phyloP scores from a whole-genome alignment of 2,888 invertebrate genomes.

The Labia minor region DNA sequence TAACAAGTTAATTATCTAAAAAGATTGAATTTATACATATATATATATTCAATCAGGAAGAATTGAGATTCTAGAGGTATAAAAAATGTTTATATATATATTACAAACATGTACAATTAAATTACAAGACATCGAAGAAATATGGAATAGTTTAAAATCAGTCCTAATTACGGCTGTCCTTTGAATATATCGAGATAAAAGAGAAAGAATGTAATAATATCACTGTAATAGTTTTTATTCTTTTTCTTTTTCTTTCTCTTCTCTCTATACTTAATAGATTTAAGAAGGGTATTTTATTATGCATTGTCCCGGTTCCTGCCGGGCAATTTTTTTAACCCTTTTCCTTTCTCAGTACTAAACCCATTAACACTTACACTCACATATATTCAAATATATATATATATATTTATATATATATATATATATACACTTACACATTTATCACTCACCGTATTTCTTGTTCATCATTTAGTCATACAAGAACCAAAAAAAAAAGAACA shows the following conservation, averaged over 20 bases:
- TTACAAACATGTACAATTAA: slow-evolving; percentile 2
- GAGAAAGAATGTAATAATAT: no score
- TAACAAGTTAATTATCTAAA: slow-evolving; percentile 5
- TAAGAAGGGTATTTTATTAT: not conserved
- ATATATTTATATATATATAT: no score
- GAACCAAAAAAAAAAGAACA: no score
- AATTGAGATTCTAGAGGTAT: slow-evolving; percentile 1
- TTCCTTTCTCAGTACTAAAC: not conserved
- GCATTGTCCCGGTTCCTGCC: not conserved
- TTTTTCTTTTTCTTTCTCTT: no score
- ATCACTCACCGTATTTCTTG: no score
- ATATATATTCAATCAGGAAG: not conserved
- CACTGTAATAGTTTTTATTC: no score
- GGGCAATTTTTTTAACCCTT: not conserved
- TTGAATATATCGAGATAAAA: no score
- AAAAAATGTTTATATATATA: not conserved
- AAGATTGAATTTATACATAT: not conserved
- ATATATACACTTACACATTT: no score
- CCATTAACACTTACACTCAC: not conserved
- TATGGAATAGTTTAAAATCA: no score
- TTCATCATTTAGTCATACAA: no score
- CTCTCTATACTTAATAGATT: not conserved
- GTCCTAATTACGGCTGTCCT: no score
- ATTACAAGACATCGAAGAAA: not conserved
- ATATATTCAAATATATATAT: no score